Evolutionary conservation across 2,797 vertebrate species (phyloP), one percentile per base, ranked within the genome.

Genomic region (Pangasius larnaudii): DNA sequence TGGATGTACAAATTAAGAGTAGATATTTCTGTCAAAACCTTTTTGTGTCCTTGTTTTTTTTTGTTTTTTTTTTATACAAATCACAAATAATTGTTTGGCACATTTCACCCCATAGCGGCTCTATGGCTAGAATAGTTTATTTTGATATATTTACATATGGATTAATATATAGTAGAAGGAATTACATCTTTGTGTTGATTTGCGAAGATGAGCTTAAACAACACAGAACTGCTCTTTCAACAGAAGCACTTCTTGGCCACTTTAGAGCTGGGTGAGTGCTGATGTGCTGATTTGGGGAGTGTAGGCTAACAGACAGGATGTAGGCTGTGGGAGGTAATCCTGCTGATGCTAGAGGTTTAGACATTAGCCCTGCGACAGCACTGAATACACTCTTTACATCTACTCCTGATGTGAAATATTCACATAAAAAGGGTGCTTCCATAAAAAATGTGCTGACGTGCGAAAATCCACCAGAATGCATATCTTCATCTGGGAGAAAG

Each of bases 371-470:
- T 89, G 7, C 84, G 71, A 92, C 92, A 91, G 90, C 90, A 85
- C 81, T 81, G 85, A 72, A 90, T 89, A 87, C 89, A 89, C 87
- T 92, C 86, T 86, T 92, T 84, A 91, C 90, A 51, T 94, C 92
- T 77, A 86, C 46, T 65, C 58, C 85, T 92, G 92, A 94, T 90
- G 90, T 94, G 92, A 95, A 93, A 94, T 92, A 93, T 95, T 93
- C 87, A 42, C 92, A 92, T 91, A 89, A 91, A 86, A 87, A 58
- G 78, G 72, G 79, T 63, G 88, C 91, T 92, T 93, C 92, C 92
- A 94, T 93, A 88, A 89, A 88, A 78, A 78, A 63, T n/a, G 89
- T 90, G 95, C 96, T 95, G 95, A 96, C 87, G 89, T 91, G 86
- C 77, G 10, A 75, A 92, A 88, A 93, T 74, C 91, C 94, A 94